A percentile compares a stretch with the other conserved stretches of the same genome.
Conservation (phyloP, 2,888 invertebrate species). For the Melanotus villosus region DNA sequence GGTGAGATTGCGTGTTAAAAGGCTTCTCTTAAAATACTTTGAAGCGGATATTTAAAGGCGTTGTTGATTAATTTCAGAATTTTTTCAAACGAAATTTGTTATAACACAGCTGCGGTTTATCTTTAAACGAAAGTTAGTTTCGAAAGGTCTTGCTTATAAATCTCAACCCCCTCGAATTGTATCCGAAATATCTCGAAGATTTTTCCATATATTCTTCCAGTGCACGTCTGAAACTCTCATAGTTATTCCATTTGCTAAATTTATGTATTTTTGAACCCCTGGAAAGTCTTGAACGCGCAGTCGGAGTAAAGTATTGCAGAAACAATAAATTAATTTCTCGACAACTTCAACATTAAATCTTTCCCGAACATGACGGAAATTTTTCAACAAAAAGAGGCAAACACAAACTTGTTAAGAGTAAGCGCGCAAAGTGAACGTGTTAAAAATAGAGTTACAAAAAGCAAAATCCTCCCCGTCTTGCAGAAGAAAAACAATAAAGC, state of each 20-base stretch:
- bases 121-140: slow-evolving; percentile 1
- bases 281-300: not conserved
- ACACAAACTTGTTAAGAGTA: slow-evolving; percentile 9
- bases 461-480: slow-evolving; percentile 18
- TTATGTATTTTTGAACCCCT: slow-evolving; percentile 24
- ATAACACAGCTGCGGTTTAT: not conserved
- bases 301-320: not conserved
- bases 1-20: no score
- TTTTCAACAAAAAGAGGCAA: not conserved
- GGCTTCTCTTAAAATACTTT: no score
- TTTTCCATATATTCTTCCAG: slow-evolving; percentile 22
- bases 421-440: slow-evolving; percentile 14
- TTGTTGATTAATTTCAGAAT: no score
- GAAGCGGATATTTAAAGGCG: no score
- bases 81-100: no score
- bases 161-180: slow-evolving; percentile 20
- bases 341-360: slow-evolving; percentile 7
- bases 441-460: slow-evolving; percentile 28
- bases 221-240: slow-evolving; percentile 2
- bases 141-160: not conserved
- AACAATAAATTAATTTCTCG: not conserved
- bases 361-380: not conserved
- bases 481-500: slow-evolving; percentile 51
- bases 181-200: slow-evolving; percentile 11
- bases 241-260: slow-evolving; percentile 27